These are phyloP conservation scores for Caranx ignobilis DNA, from an alignment of 2,113 vertebrate genomes.

Conservation along the genomic window DNA sequence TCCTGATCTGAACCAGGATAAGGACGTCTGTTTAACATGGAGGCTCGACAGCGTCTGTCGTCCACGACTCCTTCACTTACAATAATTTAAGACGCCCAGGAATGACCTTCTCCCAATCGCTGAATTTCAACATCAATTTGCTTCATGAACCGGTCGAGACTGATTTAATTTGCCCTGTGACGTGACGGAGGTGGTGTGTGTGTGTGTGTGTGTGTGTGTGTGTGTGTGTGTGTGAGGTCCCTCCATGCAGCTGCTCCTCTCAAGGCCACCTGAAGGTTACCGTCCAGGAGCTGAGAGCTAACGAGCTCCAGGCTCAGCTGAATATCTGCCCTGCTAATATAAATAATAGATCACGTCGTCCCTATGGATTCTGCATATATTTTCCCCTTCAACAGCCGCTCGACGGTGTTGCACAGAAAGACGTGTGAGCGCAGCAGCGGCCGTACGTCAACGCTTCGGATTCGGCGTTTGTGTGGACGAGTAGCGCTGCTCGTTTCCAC, in stretches of 20 bases:
- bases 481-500: conserved; percentile 19
- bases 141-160: conserved; percentile 32
- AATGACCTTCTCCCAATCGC: conserved; percentile 35
- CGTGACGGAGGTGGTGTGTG: conserved; percentile 6
- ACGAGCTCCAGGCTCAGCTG: background rate
- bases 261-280: conserved; percentile 66
- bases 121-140: conserved; percentile 53
- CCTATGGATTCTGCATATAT: conserved; percentile 13
- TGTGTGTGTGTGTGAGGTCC: conserved; percentile 1
- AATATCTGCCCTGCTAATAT: background rate
- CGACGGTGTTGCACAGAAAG: background rate
- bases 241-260: conserved; percentile 10
- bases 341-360: conserved; percentile 29
- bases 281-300: conserved; percentile 15
- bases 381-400: background rate
- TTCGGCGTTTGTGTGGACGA: background rate
- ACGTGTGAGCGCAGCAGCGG: background rate
- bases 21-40: conserved; percentile 48
- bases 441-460: conserved; percentile 24
- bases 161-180: conserved; percentile 37
- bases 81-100: conserved; percentile 22
- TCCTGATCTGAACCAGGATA: conserved; percentile 11
- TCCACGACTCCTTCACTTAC: conserved; percentile 5
- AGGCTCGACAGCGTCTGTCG: conserved; percentile 24
- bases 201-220: background rate